Evolutionary conservation across 1,140 invertebrate species (phyloP), one percentile per base, ranked within the genome.

Genomic region (Mizuhopecten yessoensis): DNA sequence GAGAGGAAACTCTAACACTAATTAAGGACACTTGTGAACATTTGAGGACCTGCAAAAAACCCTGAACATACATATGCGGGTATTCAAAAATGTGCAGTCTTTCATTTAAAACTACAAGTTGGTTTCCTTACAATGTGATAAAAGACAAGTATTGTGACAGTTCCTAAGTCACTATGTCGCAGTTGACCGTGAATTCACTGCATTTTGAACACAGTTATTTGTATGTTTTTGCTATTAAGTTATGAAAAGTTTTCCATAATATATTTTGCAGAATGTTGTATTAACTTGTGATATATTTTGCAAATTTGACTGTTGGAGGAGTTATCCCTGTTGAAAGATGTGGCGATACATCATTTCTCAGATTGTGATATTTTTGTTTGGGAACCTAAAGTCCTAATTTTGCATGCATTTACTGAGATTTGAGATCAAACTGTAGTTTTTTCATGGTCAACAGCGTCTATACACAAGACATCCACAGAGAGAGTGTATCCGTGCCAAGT

Each of bases 121-220:
- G 23, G 57, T 75, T 75, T 75, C 57, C 57, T 29, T 5, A 75
- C 57, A n/a, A 29, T 75, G 57, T 75, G 57, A 75, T 75, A 75
- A 45, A n/a, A n/a, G 57, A 75, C 57, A n/a, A 1, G 23, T 75
- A 75, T 29, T 75, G 57, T 75, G 57, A 75, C 57, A 75, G 23
- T 75, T n/a, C n/a, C 1, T 3, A 3, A 7, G 57, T 75, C 57
- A 75, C 57, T 29, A 5, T 75, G 57, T 75, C 57, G 17, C 57
- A 75, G 57, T 75, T 75, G 57, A 75, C n/a, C 57, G n/a, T 75
- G 57, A 75, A 75, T 75, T 75, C 29, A 75, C 57, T 75, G n/a
- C 57, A 75, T 75, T 75, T 29, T 75, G 57, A 75, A 75, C 57
- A 75, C 17, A 45, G 42, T 45, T 45, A 45, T n/a, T 75, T 75